Evolutionary conservation across 2,113 vertebrate genomes (phyloP).

Genomic region (Hyla sarda): DNA sequence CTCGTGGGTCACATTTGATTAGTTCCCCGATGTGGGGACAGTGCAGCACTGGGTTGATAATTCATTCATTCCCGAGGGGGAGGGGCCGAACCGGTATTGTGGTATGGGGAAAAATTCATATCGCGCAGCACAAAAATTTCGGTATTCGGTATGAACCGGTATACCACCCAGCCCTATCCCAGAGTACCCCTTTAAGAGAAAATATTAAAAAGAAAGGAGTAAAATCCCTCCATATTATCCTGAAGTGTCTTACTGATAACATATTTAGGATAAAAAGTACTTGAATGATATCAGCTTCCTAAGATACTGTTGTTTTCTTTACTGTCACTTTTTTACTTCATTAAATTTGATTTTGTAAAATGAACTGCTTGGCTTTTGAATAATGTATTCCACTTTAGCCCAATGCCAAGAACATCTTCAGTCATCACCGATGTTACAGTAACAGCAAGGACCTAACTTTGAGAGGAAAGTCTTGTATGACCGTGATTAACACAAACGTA

Average conservation of each 20-base stretch:
- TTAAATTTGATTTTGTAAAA: neutral
- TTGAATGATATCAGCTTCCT: neutral
- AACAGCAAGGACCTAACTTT: neutral
- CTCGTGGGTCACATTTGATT: too few relatives aligned
- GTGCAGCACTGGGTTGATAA: too few relatives aligned
- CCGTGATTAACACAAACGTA: constrained; percentile 16
- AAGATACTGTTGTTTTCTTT: neutral
- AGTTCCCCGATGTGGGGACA: too few relatives aligned
- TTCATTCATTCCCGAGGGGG: too few relatives aligned
- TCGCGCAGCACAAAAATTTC: too few relatives aligned
- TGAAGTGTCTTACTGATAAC: neutral
- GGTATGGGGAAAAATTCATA: too few relatives aligned
- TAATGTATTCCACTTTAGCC: neutral
- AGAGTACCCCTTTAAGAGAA: too few relatives aligned
- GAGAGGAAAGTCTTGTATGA: neutral
- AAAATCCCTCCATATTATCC: too few relatives aligned
- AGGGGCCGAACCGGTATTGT: too few relatives aligned
- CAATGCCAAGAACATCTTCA: neutral
- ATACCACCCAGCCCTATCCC: too few relatives aligned
- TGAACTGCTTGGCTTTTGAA: neutral
- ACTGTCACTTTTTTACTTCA: neutral
- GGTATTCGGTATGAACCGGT: too few relatives aligned
- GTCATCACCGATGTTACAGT: neutral
- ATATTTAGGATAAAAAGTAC: neutral
- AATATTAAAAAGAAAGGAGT: too few relatives aligned